Evolutionary conservation across 2,888 invertebrate species (phyloP).

Genomic region (Pimpla rufipes): DNA sequence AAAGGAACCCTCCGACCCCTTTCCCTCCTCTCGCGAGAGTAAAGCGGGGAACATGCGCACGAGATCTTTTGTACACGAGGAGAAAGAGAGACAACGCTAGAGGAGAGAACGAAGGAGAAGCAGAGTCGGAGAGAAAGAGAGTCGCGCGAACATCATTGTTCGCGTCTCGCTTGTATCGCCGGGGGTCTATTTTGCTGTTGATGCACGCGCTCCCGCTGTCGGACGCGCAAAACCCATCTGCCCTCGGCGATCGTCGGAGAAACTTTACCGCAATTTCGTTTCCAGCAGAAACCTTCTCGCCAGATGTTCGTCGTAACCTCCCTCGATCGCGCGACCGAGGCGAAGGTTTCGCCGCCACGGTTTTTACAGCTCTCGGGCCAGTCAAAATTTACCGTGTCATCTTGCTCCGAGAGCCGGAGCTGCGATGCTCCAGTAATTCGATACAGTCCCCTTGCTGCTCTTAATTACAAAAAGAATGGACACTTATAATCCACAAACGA

Average conservation of each 20-base stretch:
- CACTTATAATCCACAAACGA: neutral
- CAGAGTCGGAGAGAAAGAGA: conserved; percentile 5
- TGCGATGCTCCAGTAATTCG: neutral
- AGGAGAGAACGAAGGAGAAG: conserved; percentile 57
- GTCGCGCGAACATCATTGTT: conserved; percentile 52
- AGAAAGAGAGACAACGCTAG: conserved; percentile 61
- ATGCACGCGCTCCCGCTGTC: conserved; percentile 3
- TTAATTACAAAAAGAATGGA: neutral
- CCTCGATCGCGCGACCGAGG: conserved; percentile 9
- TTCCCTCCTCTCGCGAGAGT: conserved; percentile 38
- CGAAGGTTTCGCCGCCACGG: neutral
- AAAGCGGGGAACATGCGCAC: conserved; percentile 51
- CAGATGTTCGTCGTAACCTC: conserved; percentile 44
- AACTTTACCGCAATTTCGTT: conserved; percentile 59
- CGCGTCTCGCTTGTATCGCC: conserved; percentile 15
- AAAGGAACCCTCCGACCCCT: conserved; percentile 70
- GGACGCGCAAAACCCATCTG: conserved; percentile 61
- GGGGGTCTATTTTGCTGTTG: conserved; percentile 14
- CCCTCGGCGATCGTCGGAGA: conserved; percentile 15
- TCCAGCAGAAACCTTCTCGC: conserved; percentile 36
- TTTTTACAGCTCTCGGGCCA: conserved; percentile 7
- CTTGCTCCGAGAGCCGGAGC: neutral
- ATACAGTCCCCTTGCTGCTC: neutral
- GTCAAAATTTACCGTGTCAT: neutral
- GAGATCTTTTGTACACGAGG: conserved; percentile 64